These are phyloP conservation scores for Anas platyrhynchos DNA, from an alignment of 2,113 vertebrate species.

Conservation along the genomic window DNA sequence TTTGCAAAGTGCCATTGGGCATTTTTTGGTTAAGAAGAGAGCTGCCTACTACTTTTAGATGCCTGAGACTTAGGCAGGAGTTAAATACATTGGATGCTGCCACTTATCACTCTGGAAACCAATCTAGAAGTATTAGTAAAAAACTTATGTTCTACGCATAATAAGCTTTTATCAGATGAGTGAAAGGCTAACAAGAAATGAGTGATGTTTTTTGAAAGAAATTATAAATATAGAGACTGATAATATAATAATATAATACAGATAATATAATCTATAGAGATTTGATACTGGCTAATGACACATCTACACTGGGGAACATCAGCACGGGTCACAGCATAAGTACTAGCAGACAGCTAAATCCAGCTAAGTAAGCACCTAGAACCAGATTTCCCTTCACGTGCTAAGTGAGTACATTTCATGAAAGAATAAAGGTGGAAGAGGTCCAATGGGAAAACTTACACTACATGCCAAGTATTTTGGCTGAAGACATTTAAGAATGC, in stretches of 20 bases:
- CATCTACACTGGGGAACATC: background rate
- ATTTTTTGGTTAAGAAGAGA: background rate
- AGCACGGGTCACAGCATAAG: background rate
- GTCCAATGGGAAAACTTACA: background rate
- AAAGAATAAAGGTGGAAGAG: background rate
- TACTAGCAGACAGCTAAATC: background rate
- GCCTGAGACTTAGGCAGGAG: background rate
- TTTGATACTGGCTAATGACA: background rate
- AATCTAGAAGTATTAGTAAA: background rate
- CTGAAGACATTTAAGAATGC: slow-evolving; percentile 12
- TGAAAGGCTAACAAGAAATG: background rate
- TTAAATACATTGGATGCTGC: background rate
- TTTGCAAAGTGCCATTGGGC: background rate
- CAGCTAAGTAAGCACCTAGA: background rate
- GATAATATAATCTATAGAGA: background rate
- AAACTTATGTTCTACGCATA: background rate
- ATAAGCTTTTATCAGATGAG: background rate
- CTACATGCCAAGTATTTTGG: background rate
- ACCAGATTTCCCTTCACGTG: background rate
- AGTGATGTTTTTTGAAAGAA: background rate
- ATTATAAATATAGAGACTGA: background rate
- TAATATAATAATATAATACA: too few relatives aligned
- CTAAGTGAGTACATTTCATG: background rate
- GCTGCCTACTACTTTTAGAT: background rate
- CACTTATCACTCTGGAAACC: background rate